Evolutionary conservation across 53 echinoderm and acorn worm genomes (phyloP), one percentile per base, ranked within the genome.

Genomic region (Paracentrotus lividus): DNA sequence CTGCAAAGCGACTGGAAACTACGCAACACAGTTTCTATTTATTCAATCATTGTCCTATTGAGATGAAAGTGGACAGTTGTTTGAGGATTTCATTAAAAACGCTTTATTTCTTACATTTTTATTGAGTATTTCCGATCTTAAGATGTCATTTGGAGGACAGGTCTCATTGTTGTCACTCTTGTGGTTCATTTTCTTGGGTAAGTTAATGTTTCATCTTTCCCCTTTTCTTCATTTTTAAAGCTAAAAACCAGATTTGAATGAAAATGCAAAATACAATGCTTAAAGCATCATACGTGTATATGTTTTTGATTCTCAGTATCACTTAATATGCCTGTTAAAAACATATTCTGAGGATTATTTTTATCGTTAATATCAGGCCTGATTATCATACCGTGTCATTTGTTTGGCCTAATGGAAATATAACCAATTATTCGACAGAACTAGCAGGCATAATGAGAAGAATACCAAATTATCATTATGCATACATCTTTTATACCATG

Each of bases 61-160:
- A 2, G 0, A 69, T 4, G 16, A 31, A 36, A 8, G 16, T 69
- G 69, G 69, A 69, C 36, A 36, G 34, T 57, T 57, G 27, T 66
- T 4, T 18, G 20, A 69, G 69, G 69, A 69, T 69, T 61, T 61
- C 61, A 61, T 61, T 26, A 61, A 36, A 69, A 38, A 3, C 69
- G 34, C 15, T 8, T 38, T 15, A 69, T 69, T 69, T 36, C 69
- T 36, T 15, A 34, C 20, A 69, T 51, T 12, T 12, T 12, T 27
- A 61, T 2, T 8, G 26, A 27, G 7, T 61, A 27, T 61, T 61
- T 0, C 26, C 29, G 27, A 16, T 8, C 38, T 69, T 34, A 69
- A 69, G 38, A 69, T 69, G 69, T 36, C 38, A 69, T 38, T 69
- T 8, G 36, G 69, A 69, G 69, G 38, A 69, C 69, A 57, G 57